These are phyloP conservation scores for Rhegmatorhina hoffmannsi DNA, from an alignment of 2,113 vertebrate genomes.

Conservation along the genomic window DNA sequence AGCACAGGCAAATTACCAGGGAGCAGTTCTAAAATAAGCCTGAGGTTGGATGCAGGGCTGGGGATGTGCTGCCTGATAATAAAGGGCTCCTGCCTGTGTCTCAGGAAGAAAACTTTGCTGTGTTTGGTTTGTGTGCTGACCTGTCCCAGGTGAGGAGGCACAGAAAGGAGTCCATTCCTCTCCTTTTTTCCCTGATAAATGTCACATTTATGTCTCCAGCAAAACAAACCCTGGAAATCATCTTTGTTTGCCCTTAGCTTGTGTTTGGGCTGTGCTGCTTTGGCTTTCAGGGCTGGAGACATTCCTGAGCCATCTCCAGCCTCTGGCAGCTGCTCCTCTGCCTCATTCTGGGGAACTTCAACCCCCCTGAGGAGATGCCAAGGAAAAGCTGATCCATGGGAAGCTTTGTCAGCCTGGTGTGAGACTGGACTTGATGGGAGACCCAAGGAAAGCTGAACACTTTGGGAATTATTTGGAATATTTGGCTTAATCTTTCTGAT, in stretches of 20 bases:
- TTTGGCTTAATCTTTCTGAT: background rate
- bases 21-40: constrained; percentile 80
- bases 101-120: background rate
- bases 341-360: background rate
- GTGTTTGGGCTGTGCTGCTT: background rate
- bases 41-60: constrained; percentile 67
- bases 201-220: background rate
- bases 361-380: background rate
- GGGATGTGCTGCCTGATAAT: constrained; percentile 46
- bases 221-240: constrained; percentile 13
- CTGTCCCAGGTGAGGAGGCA: background rate
- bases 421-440: background rate
- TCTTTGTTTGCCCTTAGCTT: background rate
- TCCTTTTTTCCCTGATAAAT: background rate
- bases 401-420: background rate
- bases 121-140: background rate
- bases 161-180: background rate
- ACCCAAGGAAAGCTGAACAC: background rate
- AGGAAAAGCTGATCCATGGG: background rate
- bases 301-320: constrained; percentile 47
- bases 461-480: background rate
- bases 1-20: constrained; percentile 76
- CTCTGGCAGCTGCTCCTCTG: constrained; percentile 26
- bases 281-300: constrained; percentile 51
- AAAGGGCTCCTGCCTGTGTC: background rate